Conservation (phyloP, 2,888 invertebrate species). For the Mythimna vitellina region DNA sequence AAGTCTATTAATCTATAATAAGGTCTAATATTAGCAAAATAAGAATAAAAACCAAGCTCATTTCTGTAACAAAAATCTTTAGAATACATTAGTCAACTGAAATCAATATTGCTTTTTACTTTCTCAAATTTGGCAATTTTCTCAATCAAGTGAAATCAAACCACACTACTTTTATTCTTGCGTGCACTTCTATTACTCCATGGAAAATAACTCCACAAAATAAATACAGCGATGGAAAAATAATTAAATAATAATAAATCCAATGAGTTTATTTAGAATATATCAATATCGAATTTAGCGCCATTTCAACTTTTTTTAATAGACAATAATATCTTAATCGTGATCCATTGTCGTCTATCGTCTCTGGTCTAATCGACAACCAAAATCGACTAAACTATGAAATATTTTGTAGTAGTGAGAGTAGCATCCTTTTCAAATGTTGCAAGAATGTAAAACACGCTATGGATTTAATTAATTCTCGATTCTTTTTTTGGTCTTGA, state of each 20-base stretch:
- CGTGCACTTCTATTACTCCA: not conserved
- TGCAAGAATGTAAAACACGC: not conserved
- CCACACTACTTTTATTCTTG: too few species aligned
- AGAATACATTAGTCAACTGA: too few species aligned
- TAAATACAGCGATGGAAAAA: not conserved
- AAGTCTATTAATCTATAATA: too few species aligned
- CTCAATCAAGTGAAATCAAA: too few species aligned
- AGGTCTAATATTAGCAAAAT: too few species aligned
- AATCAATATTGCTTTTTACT: too few species aligned
- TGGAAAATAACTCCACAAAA: not conserved
- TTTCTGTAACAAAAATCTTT: too few species aligned
- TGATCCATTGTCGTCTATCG: not conserved
- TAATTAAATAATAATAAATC: not conserved
- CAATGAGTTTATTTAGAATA: too few species aligned
- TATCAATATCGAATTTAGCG: constrained; percentile 8
- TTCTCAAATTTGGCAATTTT: too few species aligned
- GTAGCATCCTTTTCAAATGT: constrained; percentile 1
- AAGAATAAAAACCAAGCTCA: too few species aligned
- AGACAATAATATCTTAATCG: not conserved
- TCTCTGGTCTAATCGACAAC: constrained; percentile 8
- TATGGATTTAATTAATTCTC: not conserved
- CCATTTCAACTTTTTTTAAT: not conserved
- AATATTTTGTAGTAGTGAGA: constrained; percentile 2
- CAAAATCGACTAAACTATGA: not conserved
- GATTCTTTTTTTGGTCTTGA: not conserved